Evolutionary conservation across 2,113 vertebrate genomes (phyloP).

Genomic region (Brachirus orientalis): DNA sequence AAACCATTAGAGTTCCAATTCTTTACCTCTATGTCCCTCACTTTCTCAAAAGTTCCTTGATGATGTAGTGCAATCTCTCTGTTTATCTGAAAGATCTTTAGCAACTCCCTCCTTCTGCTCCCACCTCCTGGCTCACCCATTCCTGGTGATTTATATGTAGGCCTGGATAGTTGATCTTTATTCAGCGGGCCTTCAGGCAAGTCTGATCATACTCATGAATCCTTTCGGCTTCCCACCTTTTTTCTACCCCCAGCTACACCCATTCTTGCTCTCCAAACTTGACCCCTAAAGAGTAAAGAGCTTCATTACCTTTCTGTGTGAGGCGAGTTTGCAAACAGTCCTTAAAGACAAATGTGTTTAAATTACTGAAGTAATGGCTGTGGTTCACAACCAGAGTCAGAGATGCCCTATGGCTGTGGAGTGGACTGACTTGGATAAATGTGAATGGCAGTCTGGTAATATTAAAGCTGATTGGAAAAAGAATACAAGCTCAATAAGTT

Average conservation of each 20-base stretch:
- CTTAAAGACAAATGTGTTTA: constrained; percentile 7
- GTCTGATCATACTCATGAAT: constrained; percentile 70
- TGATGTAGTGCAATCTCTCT: constrained; percentile 15
- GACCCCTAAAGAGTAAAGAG: constrained; percentile 28
- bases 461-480: neutral
- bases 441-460: neutral
- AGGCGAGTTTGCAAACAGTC: constrained; percentile 11
- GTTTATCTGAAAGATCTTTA: constrained; percentile 24
- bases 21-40: neutral
- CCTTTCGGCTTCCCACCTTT: constrained; percentile 18
- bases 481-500: neutral
- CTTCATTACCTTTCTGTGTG: neutral
- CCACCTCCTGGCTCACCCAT: neutral
- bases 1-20: constrained; percentile 10
- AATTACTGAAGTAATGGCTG: constrained; percentile 15
- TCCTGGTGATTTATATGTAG: constrained; percentile 61
- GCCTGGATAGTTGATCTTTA: constrained; percentile 66
- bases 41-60: constrained; percentile 6
- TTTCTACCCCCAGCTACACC: constrained; percentile 1
- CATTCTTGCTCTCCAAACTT: constrained; percentile 5
- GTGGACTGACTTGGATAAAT: constrained; percentile 16
- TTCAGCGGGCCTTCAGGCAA: constrained; percentile 63
- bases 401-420: neutral
- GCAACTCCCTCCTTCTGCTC: constrained; percentile 5
- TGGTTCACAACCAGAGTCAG: constrained; percentile 5